These are phyloP conservation scores for Arctocebus calabarensis DNA, from an alignment of 2,797 vertebrate genomes.

Conservation along the genomic window DNA sequence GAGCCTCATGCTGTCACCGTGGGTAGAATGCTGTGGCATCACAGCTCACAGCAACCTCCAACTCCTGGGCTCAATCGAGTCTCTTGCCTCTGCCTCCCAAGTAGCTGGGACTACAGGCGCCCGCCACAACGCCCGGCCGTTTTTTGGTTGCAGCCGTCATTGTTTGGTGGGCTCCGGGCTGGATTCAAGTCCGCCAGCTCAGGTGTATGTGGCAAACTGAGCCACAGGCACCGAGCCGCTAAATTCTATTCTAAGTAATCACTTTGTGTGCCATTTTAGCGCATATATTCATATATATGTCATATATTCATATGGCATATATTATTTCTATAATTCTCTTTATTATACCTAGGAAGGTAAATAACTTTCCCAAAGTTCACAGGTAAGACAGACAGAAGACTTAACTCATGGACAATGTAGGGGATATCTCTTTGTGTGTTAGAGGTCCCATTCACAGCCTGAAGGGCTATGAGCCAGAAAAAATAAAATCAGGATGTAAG, in stretches of 20 bases:
- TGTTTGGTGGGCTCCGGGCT: too few species aligned
- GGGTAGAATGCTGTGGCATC: too few species aligned
- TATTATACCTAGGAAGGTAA: background rate
- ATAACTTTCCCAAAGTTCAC: background rate
- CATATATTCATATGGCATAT: background rate
- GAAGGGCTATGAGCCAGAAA: slow-evolving; percentile 6
- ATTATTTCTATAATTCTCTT: slow-evolving; percentile 24
- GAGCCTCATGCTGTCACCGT: too few species aligned
- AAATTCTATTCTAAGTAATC: slow-evolving; percentile 38
- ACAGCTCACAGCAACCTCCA: too few species aligned
- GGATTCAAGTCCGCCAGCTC: too few species aligned
- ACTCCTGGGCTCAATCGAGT: too few species aligned
- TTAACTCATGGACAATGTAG: background rate
- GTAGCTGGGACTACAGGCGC: too few species aligned
- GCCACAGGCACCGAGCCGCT: too few species aligned
- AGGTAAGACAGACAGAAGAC: background rate
- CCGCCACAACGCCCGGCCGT: too few species aligned
- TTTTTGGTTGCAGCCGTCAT: too few species aligned
- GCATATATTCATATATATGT: background rate
- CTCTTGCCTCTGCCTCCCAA: too few species aligned
- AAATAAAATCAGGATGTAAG: slow-evolving; percentile 71
- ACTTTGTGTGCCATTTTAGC: background rate
- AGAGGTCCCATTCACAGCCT: slow-evolving; percentile 43
- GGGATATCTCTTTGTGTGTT: background rate
- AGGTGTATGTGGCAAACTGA: too few species aligned